A percentile compares a stretch with the other conserved stretches of the same genome.
These are phyloP conservation scores for Eudyptes chrysolophus DNA, from an alignment of 2,113 vertebrate genomes.

Conservation along the genomic window DNA sequence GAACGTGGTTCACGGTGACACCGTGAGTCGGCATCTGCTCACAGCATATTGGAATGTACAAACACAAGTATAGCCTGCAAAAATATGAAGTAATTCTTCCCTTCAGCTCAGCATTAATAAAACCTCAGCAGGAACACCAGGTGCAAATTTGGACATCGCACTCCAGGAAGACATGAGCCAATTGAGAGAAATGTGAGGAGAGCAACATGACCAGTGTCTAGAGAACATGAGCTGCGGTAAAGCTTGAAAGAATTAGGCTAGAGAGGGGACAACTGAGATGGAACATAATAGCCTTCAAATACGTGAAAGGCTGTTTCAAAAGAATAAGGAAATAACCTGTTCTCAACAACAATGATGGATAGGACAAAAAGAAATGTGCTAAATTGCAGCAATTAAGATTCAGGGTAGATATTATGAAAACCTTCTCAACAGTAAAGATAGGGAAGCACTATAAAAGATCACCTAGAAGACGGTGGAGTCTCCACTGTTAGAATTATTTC, in stretches of 20 bases:
- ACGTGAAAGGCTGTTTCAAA: constrained; percentile 26
- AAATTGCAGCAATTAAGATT: constrained; percentile 53
- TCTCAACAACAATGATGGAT: constrained; percentile 21
- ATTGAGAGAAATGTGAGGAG: neutral
- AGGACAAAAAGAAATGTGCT: constrained; percentile 24
- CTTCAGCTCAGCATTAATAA: neutral
- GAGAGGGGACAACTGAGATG: constrained; percentile 19
- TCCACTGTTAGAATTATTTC: neutral
- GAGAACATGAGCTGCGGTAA: neutral
- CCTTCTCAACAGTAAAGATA: neutral
- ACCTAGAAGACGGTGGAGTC: neutral
- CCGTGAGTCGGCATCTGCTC: neutral
- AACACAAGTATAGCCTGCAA: neutral
- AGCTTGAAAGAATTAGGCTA: constrained; percentile 21
- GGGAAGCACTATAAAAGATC: neutral
- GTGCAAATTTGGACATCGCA: neutral
- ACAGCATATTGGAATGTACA: neutral
- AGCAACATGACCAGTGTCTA: neutral
- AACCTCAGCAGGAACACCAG: neutral
- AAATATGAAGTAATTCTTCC: neutral
- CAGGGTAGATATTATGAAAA: neutral
- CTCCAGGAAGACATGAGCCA: neutral
- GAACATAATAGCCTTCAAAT: constrained; percentile 44
- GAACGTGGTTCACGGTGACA: constrained; percentile 11
- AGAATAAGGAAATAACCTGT: constrained; percentile 42